phyloP scores from a whole-genome alignment of 2,888 invertebrate species.

The Cheilosia grossa region DNA sequence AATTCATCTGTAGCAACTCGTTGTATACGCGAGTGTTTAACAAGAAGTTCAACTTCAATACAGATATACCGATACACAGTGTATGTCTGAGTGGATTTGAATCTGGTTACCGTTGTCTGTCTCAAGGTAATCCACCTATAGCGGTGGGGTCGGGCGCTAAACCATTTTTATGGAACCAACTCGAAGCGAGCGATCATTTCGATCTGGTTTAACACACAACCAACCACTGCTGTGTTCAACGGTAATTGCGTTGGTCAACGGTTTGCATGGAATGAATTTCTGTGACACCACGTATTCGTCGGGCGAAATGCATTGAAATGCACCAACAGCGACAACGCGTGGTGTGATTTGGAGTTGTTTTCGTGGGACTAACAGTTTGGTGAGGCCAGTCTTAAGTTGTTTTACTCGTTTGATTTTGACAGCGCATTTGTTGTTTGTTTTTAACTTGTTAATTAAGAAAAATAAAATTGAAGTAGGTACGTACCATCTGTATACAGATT shows the following conservation, averaged over 20 bases:
- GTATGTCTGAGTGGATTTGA: constrained; percentile 38
- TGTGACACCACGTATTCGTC: not conserved
- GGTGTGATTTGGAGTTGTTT: constrained; percentile 29
- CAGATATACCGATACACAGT: not conserved
- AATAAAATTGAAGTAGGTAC: not conserved
- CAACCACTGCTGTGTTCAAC: constrained; percentile 5
- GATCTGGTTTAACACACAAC: constrained; percentile 56
- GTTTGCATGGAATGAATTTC: constrained; percentile 12
- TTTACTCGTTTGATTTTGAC: no score
- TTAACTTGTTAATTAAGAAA: not conserved
- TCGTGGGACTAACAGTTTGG: constrained; percentile 46
- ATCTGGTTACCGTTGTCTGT: constrained; percentile 67
- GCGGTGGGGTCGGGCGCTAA: constrained; percentile 46
- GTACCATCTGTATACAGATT: constrained; percentile 25
- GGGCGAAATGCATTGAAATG: constrained; percentile 1
- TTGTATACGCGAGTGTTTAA: not conserved
- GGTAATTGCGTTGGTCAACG: constrained; percentile 40
- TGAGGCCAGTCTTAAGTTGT: constrained; percentile 3
- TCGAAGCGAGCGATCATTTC: constrained; percentile 39
- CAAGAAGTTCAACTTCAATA: constrained; percentile 23
- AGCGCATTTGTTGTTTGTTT: not conserved
- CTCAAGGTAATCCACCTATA: constrained; percentile 69
- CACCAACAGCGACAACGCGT: not conserved
- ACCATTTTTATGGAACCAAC: constrained; percentile 45
- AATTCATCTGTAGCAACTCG: not conserved